These are phyloP conservation scores for Taxidea taxus DNA, from an alignment of 2,113 vertebrate genomes.

Conservation along the genomic window DNA sequence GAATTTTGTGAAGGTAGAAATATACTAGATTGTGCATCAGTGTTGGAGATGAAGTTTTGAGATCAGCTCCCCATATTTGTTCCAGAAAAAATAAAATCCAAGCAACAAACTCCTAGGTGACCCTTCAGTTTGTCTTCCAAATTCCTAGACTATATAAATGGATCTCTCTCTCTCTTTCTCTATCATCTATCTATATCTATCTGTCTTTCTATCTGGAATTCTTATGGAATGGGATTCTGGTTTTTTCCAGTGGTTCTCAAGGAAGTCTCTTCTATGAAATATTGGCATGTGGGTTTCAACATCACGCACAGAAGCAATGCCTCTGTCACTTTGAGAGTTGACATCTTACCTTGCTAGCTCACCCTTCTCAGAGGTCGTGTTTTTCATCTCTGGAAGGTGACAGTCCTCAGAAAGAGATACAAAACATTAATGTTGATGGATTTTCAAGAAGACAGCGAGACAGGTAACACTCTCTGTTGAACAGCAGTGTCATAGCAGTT, in stretches of 20 bases:
- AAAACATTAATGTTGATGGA: neutral
- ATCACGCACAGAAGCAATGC: neutral
- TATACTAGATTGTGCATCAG: neutral
- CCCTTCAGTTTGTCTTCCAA: neutral
- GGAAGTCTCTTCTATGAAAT: neutral
- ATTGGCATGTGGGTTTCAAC: constrained; percentile 8
- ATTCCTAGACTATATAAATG: neutral
- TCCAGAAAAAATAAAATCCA: neutral
- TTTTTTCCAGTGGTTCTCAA: neutral
- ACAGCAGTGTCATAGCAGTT: neutral
- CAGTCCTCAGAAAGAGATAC: neutral
- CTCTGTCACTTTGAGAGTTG: constrained; percentile 30
- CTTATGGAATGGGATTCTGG: neutral
- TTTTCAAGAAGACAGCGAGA: neutral
- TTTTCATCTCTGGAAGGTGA: constrained; percentile 25
- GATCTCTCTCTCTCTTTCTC: too few species aligned
- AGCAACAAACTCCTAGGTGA: neutral
- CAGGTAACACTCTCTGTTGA: neutral
- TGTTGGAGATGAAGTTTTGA: neutral
- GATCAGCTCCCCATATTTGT: neutral
- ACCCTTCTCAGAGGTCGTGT: neutral
- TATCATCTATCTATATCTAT: too few species aligned
- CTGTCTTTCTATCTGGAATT: neutral
- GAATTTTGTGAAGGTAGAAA: neutral
- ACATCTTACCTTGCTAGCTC: neutral